Conservation (phyloP, 2,888 invertebrate genomes). For the Chirona hameri region DNA sequence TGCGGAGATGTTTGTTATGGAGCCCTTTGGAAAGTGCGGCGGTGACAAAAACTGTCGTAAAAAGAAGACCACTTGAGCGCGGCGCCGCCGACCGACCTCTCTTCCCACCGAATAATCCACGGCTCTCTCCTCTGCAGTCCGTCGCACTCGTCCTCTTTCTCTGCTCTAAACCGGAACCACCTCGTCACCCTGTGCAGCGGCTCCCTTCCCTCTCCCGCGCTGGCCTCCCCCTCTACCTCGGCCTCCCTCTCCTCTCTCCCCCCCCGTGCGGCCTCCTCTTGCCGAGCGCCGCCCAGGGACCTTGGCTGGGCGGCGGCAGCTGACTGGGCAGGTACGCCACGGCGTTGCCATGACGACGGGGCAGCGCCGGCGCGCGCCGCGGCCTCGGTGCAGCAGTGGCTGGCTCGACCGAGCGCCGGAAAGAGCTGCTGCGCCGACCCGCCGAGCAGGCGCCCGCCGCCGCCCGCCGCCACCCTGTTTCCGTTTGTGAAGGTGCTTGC, state of each 20-base stretch:
- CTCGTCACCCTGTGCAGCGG: not conserved
- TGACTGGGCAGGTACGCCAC: slow-evolving; percentile 24
- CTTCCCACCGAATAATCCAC: no score
- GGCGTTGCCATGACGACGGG: slow-evolving; percentile 7
- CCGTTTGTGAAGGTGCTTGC: not conserved
- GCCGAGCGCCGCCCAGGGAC: not conserved
- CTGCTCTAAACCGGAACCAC: not conserved
- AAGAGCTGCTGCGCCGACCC: not conserved
- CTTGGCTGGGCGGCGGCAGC: slow-evolving; percentile 5
- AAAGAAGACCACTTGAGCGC: not conserved
- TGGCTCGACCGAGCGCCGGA: not conserved
- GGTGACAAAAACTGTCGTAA: not conserved
- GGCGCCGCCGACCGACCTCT: no score
- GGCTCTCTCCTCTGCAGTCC: not conserved
- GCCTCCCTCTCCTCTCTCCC: slow-evolving; percentile 48
- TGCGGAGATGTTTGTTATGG: not conserved
- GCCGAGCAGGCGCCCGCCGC: not conserved
- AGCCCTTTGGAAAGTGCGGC: not conserved
- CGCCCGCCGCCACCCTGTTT: slow-evolving; percentile 6
- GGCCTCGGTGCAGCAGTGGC: not conserved
- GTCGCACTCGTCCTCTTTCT: slow-evolving; percentile 6
- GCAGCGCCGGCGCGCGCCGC: slow-evolving; percentile 4
- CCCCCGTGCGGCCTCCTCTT: slow-evolving; percentile 44
- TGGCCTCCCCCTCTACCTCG: not conserved
- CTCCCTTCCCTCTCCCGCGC: slow-evolving; percentile 51